Base-by-base conservation (phyloP, 2,888 invertebrate genomes). In the Macrophya annulata region DNA sequence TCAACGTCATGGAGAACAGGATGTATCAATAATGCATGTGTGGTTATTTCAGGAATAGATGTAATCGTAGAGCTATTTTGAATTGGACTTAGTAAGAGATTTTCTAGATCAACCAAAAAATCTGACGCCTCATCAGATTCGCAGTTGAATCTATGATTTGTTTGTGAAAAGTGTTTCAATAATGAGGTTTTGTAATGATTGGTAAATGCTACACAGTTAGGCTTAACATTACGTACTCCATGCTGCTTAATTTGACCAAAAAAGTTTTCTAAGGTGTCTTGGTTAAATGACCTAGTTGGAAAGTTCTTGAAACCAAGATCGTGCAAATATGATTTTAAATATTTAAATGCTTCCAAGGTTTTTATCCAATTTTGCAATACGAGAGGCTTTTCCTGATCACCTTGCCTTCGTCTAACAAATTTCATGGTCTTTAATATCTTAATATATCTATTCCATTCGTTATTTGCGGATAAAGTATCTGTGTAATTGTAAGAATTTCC, bases 211-310 rank as follows among this genome's bases (percentile, higher is more conserved):
- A 48, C 48, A 48, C 48, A 48, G 4, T 48, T 48, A 5, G 85
- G 85, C 37, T 59, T 82, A 4, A 25, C 21, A 12, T 85, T 37
- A 12, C 72, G 17, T 31, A 59, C 48, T 45, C 81, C 82, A 12
- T 85, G 85, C 12, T 85, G 85, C 21, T 72, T 81, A 21, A 81
- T 85, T 17, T 85, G 85, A 9, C 72, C 81, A n/a, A 85, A 85
- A 71, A 85, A 85, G n/a, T 82, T 82, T 59, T 85, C 85, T 5
- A 71, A 5, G 3, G 71, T 62, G 31, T 85, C 85, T 82, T 85
- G 85, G 62, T 85, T 85, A 12, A 85, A 85, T 10, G 48, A 15
- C 31, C 85, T 5, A 0, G 81, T 71, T 1, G 2, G 25, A 15
- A 85, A 85, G 6, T 8, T 3, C 9, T 68, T 65, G 40, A 79